Conservation (phyloP, 2,113 vertebrate species). For the Scatophagus argus region DNA sequence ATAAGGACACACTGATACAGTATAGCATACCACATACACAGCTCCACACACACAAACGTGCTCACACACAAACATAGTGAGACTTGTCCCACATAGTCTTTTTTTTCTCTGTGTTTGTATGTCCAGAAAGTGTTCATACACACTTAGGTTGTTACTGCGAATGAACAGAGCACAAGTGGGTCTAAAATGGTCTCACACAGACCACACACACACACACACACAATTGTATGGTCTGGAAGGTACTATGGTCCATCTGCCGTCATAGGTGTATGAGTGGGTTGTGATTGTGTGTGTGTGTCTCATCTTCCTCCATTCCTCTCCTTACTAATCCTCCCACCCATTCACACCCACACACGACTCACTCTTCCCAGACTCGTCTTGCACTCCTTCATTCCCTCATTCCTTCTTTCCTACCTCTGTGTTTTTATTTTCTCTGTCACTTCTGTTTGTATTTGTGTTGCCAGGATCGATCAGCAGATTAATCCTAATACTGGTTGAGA, state of each 20-base stretch:
- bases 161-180: constrained; percentile 13
- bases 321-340: constrained; percentile 55
- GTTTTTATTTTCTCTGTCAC: not conserved
- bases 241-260: constrained; percentile 57
- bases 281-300: constrained; percentile 31
- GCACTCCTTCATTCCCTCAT: not conserved
- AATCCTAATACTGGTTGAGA: constrained; percentile 69
- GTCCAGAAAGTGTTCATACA: not conserved
- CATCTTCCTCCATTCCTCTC: constrained; percentile 29
- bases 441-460: constrained; percentile 46
- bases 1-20: not conserved
- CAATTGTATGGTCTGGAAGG: constrained; percentile 32
- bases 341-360: constrained; percentile 34
- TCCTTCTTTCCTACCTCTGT: not conserved
- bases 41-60: not conserved
- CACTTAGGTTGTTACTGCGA: constrained; percentile 6
- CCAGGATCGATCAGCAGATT: constrained; percentile 66
- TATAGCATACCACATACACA: not conserved
- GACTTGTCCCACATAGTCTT: not conserved
- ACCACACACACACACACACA: not conserved
- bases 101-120: not conserved
- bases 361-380: constrained; percentile 9
- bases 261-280: constrained; percentile 48
- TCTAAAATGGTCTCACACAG: constrained; percentile 32
- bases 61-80: not conserved